Conservation (phyloP, 2,888 invertebrate species). For the Xestobium rufovillosum region DNA sequence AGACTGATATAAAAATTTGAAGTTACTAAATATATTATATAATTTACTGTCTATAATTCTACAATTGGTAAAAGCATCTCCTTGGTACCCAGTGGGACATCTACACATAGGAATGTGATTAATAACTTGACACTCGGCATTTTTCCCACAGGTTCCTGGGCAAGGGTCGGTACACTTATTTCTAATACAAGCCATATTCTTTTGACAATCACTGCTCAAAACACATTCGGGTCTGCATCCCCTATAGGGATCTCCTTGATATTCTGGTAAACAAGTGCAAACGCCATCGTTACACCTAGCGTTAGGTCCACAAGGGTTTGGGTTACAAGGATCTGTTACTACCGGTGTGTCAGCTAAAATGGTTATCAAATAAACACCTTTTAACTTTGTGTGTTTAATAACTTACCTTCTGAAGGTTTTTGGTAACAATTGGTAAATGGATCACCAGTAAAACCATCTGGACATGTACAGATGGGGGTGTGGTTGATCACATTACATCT, state of each 20-base stretch:
- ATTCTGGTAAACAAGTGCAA: conserved; percentile 60
- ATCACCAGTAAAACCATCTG: conserved; percentile 61
- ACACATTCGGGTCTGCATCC: conserved; percentile 65
- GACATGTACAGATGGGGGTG: conserved; percentile 67
- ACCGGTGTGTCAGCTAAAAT: conserved; percentile 31
- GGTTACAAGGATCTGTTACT: conserved; percentile 55
- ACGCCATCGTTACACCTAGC: conserved; percentile 60
- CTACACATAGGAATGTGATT: conserved; percentile 67
- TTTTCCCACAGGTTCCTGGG: conserved; percentile 62
- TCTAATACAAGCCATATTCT: conserved; percentile 60
- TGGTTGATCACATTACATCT: conserved; percentile 69
- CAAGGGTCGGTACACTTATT: conserved; percentile 69
- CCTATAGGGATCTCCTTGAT: conserved; percentile 62
- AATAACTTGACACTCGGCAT: conserved; percentile 63
- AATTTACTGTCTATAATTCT: conserved; percentile 43
- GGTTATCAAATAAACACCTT: background rate
- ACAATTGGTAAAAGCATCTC: conserved; percentile 65
- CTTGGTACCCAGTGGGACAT: conserved; percentile 51
- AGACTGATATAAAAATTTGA: background rate
- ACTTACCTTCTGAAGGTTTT: conserved; percentile 31
- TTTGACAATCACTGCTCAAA: conserved; percentile 59
- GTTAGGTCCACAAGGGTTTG: conserved; percentile 67
- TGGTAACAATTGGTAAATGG: conserved; percentile 44
- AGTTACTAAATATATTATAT: background rate
- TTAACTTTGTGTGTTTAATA: too few species aligned